Conservation (phyloP, 64 coral and sea anemone species). For the Stichodactyla mertensii region DNA sequence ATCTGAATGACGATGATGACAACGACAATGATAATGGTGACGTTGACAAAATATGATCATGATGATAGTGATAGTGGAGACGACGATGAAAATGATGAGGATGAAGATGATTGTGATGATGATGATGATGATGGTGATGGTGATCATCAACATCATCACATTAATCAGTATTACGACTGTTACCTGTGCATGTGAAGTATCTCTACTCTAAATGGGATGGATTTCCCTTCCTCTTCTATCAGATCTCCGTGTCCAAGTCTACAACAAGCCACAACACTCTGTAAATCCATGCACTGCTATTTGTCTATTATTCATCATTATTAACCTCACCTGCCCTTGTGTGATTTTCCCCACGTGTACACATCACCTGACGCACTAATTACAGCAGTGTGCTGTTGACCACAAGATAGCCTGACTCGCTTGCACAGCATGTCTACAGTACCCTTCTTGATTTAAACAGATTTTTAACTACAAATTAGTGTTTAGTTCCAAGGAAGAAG, state of each 20-base stretch:
- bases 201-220: slow-evolving; percentile 86
- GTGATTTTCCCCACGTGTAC: slow-evolving; percentile 89
- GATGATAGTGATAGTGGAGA: no score
- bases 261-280: not conserved
- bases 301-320: not conserved
- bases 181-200: slow-evolving; percentile 98
- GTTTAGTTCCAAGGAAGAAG: no score
- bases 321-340: slow-evolving; percentile 80
- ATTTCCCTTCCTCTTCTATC: slow-evolving; percentile 96
- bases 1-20: no score
- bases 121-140: not conserved
- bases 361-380: slow-evolving; percentile 82
- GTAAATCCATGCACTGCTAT: not conserved
- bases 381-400: slow-evolving; percentile 89
- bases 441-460: slow-evolving; percentile 40
- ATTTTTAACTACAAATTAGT: not conserved
- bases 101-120: not conserved
- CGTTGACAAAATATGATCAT: not conserved
- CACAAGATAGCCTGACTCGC: slow-evolving; percentile 73
- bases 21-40: no score
- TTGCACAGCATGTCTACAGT: slow-evolving; percentile 50
- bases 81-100: not conserved
- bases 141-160: no score
- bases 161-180: not conserved
- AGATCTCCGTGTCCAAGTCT: slow-evolving; percentile 94